Base-by-base conservation (phyloP, 2,888 invertebrate genomes). In the Aleiodes leptofemur region DNA sequence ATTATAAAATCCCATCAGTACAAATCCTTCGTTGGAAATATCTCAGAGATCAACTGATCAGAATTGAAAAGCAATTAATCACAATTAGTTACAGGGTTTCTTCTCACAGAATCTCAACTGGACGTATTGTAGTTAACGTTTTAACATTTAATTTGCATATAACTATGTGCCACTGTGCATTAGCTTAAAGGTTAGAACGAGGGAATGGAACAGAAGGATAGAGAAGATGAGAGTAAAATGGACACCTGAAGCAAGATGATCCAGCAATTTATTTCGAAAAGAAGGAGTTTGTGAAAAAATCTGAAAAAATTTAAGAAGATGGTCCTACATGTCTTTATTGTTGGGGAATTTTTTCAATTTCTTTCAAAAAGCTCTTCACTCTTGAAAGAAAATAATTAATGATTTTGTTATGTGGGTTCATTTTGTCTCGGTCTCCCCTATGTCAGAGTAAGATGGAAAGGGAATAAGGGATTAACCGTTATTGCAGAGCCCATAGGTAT, bases 131-230 rank as follows among this genome's bases (percentile, higher is more conserved):
- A 73, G 75, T 72, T 76, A 77, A 80, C 79, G 72, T 81, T 81
- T 78, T 77, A 80, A 79, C 79, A 81, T 81, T 79, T 77, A 76
- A 81, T 81, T 81, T 81, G 79, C 80, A 81, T 81, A 81, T 74
- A 78, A 73, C 69, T 56, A 55, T 72, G 70, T 69, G 76, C 74
- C 74, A 74, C 69, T 38, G 69, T 69, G 61, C 57, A 53, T 50
- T 57, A 57, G 55, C 38, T 53, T 53, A 31, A 34, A 51, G 72
- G 14, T 23, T n/a, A 43, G 14, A 48, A 69, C 55, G 51, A 72
- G 48, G 38, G 14, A n/a, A 31, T 34, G 53, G 23, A n/a, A 48
- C 11, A 57, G 57, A 56, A 23, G 23, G 2, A 23, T 23, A 23
- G 23, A 23, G 23, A 23, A 57, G 70, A 70, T 11, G 55, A 16